phyloP scores from a whole-genome alignment of 1,140 invertebrate genomes.

The Drosophila guanche region DNA sequence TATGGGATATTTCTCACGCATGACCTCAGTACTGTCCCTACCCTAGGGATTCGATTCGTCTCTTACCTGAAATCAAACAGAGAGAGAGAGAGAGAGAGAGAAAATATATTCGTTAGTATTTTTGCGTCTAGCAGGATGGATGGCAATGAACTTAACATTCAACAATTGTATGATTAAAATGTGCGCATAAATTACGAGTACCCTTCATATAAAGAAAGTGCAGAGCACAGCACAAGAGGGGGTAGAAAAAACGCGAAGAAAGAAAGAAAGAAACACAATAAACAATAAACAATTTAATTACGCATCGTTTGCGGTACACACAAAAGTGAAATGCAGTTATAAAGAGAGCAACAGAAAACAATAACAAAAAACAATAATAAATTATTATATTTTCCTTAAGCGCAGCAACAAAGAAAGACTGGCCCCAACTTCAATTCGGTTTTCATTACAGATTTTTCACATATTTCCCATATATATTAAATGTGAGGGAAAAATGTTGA shows the following conservation, averaged over 20 bases:
- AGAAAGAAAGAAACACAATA: slow-evolving; percentile 50
- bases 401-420: slow-evolving; percentile 47
- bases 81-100: slow-evolving; percentile 16
- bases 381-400: slow-evolving; percentile 59
- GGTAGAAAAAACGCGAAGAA: slow-evolving; percentile 15
- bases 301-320: slow-evolving; percentile 46
- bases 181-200: slow-evolving; percentile 48
- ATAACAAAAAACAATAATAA: slow-evolving; percentile 34
- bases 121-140: not conserved
- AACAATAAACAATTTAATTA: slow-evolving; percentile 61
- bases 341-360: slow-evolving; percentile 9
- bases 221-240: not conserved
- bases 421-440: not conserved
- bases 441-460: slow-evolving; percentile 33
- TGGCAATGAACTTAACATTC: slow-evolving; percentile 42
- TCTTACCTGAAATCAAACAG: slow-evolving; percentile 37
- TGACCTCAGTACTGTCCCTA: not conserved
- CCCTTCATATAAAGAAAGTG: slow-evolving; percentile 42
- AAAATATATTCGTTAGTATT: slow-evolving; percentile 27
- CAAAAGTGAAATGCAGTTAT: slow-evolving; percentile 74
- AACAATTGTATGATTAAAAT: slow-evolving; percentile 47
- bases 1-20: slow-evolving; percentile 53
- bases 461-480: slow-evolving; percentile 5
- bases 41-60: slow-evolving; percentile 35
- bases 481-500: slow-evolving; percentile 44